Base-by-base conservation (phyloP, 2,888 invertebrate species). In the Ichneumon xanthorius region DNA sequence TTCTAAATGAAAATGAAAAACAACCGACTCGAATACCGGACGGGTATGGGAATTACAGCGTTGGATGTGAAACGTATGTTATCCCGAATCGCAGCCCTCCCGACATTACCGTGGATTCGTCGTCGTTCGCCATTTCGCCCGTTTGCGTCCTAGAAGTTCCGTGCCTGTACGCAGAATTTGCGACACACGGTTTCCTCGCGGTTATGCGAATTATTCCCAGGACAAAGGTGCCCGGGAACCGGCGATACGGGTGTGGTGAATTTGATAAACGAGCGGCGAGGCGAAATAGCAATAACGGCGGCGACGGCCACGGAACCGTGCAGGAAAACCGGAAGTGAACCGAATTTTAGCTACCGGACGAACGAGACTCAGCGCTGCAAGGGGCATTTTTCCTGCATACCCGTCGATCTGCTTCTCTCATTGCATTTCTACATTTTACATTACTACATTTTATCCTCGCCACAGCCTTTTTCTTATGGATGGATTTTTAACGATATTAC, bases 241-340 rank as follows among this genome's bases (percentile, higher is more conserved):
- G 58, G 45, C 9, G 37, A 22, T 14, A 40, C 37, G 40, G 55
- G 26, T 6, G 14, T 58, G 33, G 9, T 58, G 45, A 40, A 45
- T 58, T 58, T 72, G 76, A 50, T 80, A 72, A 80, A 84, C 76
- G 77, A 63, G 84, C 67, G 76, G 19, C 55, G 55, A 55, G 58
- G 40, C 16, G 58, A 79, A 79, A 82, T 82, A 82, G 71, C 75
- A 75, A 85, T 82, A 85, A 78, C 78, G 48, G 78, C 55, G 45
- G 26, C 68, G 37, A 78, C 75, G 48, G 37, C 58, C 75, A 61
- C 82, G 50, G 50, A 72, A 61, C 72, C 67, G 50, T 30, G 45
- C 37, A 3, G 45, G 5, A 40, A 6, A 37, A 65, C 53, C 14
- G 26, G 58, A 11, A 30, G n/a, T 26, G 2, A 16, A 5, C 16